phyloP scores from a whole-genome alignment of 2,113 vertebrate genomes.

The Uria aalge region DNA sequence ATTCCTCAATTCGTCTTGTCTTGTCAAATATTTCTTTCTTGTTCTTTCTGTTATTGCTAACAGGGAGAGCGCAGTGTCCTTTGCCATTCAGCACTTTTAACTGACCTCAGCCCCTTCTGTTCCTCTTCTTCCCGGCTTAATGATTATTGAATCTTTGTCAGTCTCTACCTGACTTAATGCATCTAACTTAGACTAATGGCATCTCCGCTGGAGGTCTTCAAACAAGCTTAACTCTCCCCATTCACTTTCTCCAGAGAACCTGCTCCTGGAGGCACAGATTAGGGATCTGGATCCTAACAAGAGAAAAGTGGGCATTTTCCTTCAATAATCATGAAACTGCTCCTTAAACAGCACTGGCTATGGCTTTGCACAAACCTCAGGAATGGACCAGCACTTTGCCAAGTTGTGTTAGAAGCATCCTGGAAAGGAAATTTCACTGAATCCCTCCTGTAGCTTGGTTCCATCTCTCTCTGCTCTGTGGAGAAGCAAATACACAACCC shows the following conservation, averaged over 20 bases:
- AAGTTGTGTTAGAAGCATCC: neutral
- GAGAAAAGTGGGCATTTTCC: neutral
- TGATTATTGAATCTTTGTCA: neutral
- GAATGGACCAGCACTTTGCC: neutral
- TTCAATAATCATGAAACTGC: neutral
- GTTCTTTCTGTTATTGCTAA: neutral
- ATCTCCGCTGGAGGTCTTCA: neutral
- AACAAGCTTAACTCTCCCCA: neutral
- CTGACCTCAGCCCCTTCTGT: neutral
- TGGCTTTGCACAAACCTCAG: neutral
- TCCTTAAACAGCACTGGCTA: neutral
- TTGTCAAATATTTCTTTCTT: too few relatives aligned
- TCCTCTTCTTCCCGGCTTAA: neutral
- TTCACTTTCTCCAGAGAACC: neutral
- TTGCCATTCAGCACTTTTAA: neutral
- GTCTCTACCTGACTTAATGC: neutral
- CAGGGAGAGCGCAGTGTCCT: fast-evolving
- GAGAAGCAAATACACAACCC: neutral
- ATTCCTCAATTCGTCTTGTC: neutral
- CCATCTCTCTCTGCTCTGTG: neutral
- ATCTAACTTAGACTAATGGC: neutral
- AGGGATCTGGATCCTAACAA: neutral
- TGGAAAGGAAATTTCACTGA: neutral
- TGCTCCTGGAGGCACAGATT: neutral
- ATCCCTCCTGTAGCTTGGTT: neutral